A percentile compares a stretch with the other conserved stretches of the same genome.
phyloP scores from a whole-genome alignment of 1,140 invertebrate species.

The Drosophila subobscura region DNA sequence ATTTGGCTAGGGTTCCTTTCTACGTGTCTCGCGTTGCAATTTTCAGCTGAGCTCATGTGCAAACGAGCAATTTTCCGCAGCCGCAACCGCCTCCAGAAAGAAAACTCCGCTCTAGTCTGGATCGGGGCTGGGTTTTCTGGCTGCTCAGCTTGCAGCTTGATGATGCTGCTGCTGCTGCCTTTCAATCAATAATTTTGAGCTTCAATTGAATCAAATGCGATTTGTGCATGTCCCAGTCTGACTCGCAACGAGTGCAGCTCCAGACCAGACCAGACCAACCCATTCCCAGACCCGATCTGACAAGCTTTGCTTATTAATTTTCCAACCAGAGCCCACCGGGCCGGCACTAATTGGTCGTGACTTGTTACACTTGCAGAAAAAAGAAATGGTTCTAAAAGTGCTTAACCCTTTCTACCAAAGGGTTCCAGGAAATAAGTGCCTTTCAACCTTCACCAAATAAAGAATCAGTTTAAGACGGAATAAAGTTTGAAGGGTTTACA shows the following conservation, averaged over 20 bases:
- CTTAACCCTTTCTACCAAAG: too few species aligned
- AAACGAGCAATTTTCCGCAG: constrained; percentile 65
- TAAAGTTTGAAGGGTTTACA: too few species aligned
- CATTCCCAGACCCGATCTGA: background rate
- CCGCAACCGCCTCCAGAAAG: constrained; percentile 25
- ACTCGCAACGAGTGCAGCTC: background rate
- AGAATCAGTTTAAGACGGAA: too few species aligned
- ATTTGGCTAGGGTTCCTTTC: constrained; percentile 52
- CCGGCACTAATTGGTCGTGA: constrained; percentile 53
- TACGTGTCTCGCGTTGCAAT: constrained; percentile 78
- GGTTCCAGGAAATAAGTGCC: too few species aligned
- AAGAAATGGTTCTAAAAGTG: too few species aligned
- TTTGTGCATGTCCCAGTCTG: constrained; percentile 38
- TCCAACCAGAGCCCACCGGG: constrained; percentile 52
- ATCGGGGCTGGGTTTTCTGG: constrained; percentile 4
- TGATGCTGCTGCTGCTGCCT: constrained; percentile 17
- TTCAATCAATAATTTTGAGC: constrained; percentile 73
- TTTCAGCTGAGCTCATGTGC: constrained; percentile 79
- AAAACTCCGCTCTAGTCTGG: constrained; percentile 18
- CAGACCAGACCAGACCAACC: background rate
- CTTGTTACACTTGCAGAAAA: background rate
- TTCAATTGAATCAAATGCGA: constrained; percentile 76
- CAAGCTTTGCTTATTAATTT: constrained; percentile 59
- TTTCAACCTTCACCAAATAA: too few species aligned
- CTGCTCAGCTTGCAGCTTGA: constrained; percentile 31